Evolutionary conservation across 2,888 invertebrate genomes (phyloP).

Genomic region (Dryobotodes eremita): DNA sequence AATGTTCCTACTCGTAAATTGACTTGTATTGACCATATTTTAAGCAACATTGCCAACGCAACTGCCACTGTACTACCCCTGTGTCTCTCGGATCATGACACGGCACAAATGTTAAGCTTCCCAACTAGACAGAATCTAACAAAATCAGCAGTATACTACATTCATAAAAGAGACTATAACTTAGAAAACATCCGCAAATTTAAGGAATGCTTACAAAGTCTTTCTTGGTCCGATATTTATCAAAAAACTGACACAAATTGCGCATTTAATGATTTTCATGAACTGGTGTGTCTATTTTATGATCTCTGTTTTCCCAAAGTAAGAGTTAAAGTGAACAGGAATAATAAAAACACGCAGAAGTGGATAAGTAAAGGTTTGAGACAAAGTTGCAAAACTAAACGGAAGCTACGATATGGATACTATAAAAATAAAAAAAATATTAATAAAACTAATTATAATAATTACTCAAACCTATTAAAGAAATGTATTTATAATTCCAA

Average conservation of each 20-base stretch:
- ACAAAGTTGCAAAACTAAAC: conserved; percentile 9
- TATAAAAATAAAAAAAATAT: neutral
- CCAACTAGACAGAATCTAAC: neutral
- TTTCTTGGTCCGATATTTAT: neutral
- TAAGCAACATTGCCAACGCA: neutral
- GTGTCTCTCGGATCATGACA: conserved; percentile 13
- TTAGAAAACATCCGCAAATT: neutral
- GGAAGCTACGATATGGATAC: neutral
- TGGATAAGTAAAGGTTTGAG: conserved; percentile 11
- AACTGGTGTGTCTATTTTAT: too few relatives aligned
- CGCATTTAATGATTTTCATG: too few relatives aligned
- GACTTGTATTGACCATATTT: conserved; percentile 16
- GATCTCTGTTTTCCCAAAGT: too few relatives aligned
- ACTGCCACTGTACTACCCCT: conserved; percentile 13
- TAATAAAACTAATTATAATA: neutral
- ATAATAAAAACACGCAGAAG: too few relatives aligned
- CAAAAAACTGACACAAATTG: too few relatives aligned
- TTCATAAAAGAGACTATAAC: neutral
- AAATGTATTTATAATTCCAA: conserved; percentile 5
- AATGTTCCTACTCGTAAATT: conserved; percentile 6
- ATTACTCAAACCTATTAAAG: neutral
- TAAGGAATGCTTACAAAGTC: neutral
- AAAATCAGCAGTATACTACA: neutral
- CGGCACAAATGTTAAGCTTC: conserved; percentile 7
- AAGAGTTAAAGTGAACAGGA: neutral